These are phyloP conservation scores for Gadus chalcogrammus DNA, from an alignment of 2,113 vertebrate genomes.

Conservation along the genomic window DNA sequence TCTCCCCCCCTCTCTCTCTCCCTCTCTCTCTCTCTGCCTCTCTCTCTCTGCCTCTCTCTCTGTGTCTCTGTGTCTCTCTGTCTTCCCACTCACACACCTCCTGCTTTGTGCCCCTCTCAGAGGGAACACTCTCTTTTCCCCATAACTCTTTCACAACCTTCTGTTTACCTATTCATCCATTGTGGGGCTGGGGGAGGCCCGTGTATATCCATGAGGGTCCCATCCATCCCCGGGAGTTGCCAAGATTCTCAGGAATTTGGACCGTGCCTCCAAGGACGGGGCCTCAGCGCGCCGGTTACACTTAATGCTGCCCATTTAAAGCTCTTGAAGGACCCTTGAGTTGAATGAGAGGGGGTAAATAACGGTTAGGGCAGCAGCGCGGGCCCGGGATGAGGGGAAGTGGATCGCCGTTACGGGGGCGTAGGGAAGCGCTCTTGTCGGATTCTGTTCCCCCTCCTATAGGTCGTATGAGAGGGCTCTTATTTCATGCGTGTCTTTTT, in stretches of 20 bases:
- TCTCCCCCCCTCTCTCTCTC: constrained; percentile 7
- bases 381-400: constrained; percentile 53
- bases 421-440: constrained; percentile 26
- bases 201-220: constrained; percentile 71
- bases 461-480: background rate
- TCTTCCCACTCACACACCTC: constrained; percentile 62
- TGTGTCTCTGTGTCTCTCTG: constrained; percentile 44
- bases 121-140: constrained; percentile 74
- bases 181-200: constrained; percentile 47
- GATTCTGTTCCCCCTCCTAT: constrained; percentile 12
- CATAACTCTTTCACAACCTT: constrained; percentile 78
- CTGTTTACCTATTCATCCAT: constrained; percentile 79
- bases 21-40: constrained; percentile 18
- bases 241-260: constrained; percentile 74
- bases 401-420: constrained; percentile 3
- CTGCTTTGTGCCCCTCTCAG: constrained; percentile 63
- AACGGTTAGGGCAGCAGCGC: constrained; percentile 52
- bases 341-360: constrained; percentile 63
- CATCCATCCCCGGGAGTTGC: constrained; percentile 73
- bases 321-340: constrained; percentile 52
- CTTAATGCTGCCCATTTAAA: constrained; percentile 57
- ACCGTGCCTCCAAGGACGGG: constrained; percentile 52
- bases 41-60: constrained; percentile 21
- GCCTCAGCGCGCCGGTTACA: constrained; percentile 39
- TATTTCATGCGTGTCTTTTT: too few relatives aligned